Conservation (phyloP, 2,797 vertebrate genomes). For the Synanceia verrucosa region DNA sequence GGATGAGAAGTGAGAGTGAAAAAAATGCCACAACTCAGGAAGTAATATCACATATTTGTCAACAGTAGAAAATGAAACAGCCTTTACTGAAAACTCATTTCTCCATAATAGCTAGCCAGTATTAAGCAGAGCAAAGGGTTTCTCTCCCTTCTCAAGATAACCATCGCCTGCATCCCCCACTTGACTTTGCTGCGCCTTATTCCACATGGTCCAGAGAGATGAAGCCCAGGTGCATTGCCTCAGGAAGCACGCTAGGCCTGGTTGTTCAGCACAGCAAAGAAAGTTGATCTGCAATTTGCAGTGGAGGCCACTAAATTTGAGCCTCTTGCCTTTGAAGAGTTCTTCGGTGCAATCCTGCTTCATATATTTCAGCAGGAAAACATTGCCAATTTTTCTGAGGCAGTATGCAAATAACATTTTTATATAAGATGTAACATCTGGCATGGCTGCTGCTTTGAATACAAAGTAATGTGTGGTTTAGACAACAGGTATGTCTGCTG, state of each 20-base stretch:
- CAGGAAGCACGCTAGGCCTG: slow-evolving; percentile 71
- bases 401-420: slow-evolving; percentile 70
- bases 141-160: slow-evolving; percentile 70
- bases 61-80: slow-evolving; percentile 54
- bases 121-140: slow-evolving; percentile 65
- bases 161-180: slow-evolving; percentile 72
- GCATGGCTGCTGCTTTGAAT: slow-evolving; percentile 41
- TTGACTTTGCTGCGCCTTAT: slow-evolving; percentile 73
- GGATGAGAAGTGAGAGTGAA: slow-evolving; percentile 19
- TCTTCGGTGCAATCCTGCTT: slow-evolving; percentile 51
- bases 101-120: slow-evolving; percentile 40
- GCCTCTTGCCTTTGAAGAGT: slow-evolving; percentile 70
- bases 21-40: slow-evolving; percentile 35
- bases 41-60: slow-evolving; percentile 58
- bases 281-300: slow-evolving; percentile 83
- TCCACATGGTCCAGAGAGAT: slow-evolving; percentile 78
- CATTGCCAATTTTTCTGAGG: slow-evolving; percentile 56
- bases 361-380: slow-evolving; percentile 63
- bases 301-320: slow-evolving; percentile 75
- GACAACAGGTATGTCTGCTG: background rate
- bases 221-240: slow-evolving; percentile 85
- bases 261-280: slow-evolving; percentile 72
- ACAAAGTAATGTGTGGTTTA: slow-evolving; percentile 25
- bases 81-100: slow-evolving; percentile 63
- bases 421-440: slow-evolving; percentile 73